These are phyloP conservation scores for Sylvietta virens DNA, from an alignment of 2,113 vertebrate species.

Conservation along the genomic window DNA sequence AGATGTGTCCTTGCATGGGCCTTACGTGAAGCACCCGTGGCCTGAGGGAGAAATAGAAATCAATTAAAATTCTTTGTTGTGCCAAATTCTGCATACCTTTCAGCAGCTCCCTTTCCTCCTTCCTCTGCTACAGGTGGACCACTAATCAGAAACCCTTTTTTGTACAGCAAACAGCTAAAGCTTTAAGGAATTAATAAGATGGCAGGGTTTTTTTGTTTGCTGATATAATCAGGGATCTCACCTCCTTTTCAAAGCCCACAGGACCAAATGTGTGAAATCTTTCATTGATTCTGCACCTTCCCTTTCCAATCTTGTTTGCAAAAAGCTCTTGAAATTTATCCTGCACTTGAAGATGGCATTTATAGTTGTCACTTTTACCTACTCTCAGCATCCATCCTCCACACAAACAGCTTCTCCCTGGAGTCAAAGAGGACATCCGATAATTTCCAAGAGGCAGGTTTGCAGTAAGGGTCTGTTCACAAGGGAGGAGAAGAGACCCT, in stretches of 20 bases:
- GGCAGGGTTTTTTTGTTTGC: not conserved
- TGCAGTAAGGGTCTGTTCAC: not conserved
- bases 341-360: not conserved
- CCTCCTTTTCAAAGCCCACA: slow-evolving; percentile 1
- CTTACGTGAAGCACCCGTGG: not conserved
- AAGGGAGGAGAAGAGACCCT: not conserved
- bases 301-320: slow-evolving; percentile 15
- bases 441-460: not conserved
- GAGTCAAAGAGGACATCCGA: not conserved
- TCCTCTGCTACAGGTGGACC: not conserved
- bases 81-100: not conserved
- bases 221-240: not conserved
- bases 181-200: slow-evolving; percentile 24
- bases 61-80: not conserved
- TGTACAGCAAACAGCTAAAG: not conserved
- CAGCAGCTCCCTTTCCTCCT: not conserved
- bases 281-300: slow-evolving; percentile 25
- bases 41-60: not conserved
- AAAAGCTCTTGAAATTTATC: slow-evolving; percentile 34
- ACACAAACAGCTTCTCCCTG: not conserved
- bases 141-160: not conserved
- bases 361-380: slow-evolving; percentile 35
- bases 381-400: slow-evolving; percentile 1
- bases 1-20: not conserved
- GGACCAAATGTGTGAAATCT: slow-evolving; percentile 11